A percentile compares a stretch with the other conserved stretches of the same genome.
These are phyloP conservation scores for Ennomos erosarius DNA, from an alignment of 2,888 invertebrate species.

Conservation along the genomic window DNA sequence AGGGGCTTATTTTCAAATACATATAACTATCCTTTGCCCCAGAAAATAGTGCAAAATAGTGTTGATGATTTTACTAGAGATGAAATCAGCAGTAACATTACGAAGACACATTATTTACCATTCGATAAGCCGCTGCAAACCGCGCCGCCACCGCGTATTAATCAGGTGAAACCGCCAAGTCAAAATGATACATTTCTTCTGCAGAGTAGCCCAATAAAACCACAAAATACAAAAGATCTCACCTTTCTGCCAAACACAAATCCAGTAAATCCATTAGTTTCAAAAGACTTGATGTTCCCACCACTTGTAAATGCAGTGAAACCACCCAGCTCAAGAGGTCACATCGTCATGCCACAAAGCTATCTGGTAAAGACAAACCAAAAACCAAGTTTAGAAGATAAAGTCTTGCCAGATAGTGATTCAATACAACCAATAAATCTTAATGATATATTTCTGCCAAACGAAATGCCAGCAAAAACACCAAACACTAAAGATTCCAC, in stretches of 20 bases:
- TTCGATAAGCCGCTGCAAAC: constrained; percentile 53
- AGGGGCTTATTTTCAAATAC: constrained; percentile 22
- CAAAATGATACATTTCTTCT: background rate
- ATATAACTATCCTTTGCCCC: constrained; percentile 17
- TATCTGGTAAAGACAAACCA: constrained; percentile 1
- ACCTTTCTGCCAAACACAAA: background rate
- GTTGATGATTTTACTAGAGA: constrained; percentile 58
- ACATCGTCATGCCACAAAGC: background rate
- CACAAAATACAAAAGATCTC: constrained; percentile 6
- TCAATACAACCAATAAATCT: constrained; percentile 2
- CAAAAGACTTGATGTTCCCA: constrained; percentile 10
- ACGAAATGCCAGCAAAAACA: background rate
- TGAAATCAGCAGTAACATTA: constrained; percentile 49
- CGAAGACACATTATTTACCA: constrained; percentile 51
- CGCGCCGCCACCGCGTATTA: constrained; percentile 17
- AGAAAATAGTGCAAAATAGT: constrained; percentile 16
- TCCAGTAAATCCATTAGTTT: background rate
- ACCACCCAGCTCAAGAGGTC: constrained; percentile 2
- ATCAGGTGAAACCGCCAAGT: constrained; percentile 33
- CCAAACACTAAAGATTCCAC: constrained; percentile 9
- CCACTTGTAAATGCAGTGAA: constrained; percentile 5
- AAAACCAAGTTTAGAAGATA: constrained; percentile 7
- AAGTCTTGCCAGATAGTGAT: background rate
- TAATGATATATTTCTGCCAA: background rate
- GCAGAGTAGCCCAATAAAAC: background rate